Evolutionary conservation across 2,113 vertebrate species (phyloP).

Genomic region (Candoia aspera): DNA sequence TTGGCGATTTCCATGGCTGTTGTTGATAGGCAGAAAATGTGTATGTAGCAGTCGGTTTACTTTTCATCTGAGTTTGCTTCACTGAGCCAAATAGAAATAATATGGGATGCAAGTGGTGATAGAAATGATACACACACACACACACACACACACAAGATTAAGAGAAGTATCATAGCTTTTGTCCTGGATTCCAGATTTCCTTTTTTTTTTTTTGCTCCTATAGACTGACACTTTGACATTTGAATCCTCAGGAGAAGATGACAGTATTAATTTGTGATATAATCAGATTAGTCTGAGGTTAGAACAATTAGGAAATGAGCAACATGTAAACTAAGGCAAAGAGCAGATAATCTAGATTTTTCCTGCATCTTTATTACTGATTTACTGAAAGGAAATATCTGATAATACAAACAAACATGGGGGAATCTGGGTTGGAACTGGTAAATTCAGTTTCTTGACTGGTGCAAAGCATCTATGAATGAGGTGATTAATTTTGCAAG

Average conservation of each 20-base stretch:
- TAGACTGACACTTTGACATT: rapidly evolving
- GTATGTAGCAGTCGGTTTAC: not conserved
- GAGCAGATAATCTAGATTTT: rapidly evolving
- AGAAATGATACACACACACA: not conserved
- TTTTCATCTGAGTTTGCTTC: not conserved
- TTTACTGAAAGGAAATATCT: not conserved
- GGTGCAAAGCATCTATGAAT: rapidly evolving
- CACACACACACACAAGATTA: not conserved
- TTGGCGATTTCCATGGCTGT: rapidly evolving
- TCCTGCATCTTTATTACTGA: rapidly evolving
- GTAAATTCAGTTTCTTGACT: rapidly evolving
- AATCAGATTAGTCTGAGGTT: not conserved
- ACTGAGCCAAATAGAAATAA: not conserved
- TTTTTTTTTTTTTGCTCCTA: not conserved
- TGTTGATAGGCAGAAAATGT: not conserved
- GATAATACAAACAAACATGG: rapidly evolving
- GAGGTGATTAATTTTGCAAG: not conserved
- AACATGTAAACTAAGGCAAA: not conserved
- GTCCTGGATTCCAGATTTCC: not conserved
- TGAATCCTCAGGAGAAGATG: not conserved
- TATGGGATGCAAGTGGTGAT: not conserved
- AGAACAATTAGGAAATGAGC: not conserved
- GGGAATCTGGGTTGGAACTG: rapidly evolving
- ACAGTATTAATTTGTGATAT: rapidly evolving
- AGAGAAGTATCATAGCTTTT: not conserved